Evolutionary conservation across 2,797 vertebrate genomes (phyloP), one percentile per base, ranked within the genome.

Genomic region (Melanotaenia parkinsoni): DNA sequence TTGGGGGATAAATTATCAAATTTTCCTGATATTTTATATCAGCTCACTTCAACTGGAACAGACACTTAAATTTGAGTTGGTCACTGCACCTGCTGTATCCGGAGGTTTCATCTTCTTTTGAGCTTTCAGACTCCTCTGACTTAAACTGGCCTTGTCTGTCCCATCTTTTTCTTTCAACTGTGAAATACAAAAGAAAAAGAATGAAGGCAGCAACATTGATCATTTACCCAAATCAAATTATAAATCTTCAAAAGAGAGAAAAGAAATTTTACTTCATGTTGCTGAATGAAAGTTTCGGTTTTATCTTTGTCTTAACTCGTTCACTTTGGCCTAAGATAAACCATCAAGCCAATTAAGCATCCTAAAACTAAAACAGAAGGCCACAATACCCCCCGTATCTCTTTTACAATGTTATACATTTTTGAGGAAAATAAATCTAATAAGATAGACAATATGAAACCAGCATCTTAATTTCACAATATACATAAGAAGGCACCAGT

Each of bases 41-140:
- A 30, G 16, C 59, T 57, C 68, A 58, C 65, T 81, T 71, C 20
- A 56, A 61, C n/a, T 56, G 26, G 57, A 70, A 47, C 20, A 57
- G 45, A 69, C 45, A 62, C 10, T 13, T 26, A n/a, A 58, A 28
- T 66, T 65, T 54, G 28, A 63, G 57, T 63, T 67, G 59, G 70
- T 76, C 45, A 67, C 20, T 76, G 61, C 54, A 99, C 97, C 97
- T 96, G 94, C 51, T 75, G 93, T 80, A 73, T 96, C 92, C 13
- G 94, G 94, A 3, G 94, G 94, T 86, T 96, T 97, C 89, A 94
- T 95, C 77, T 94, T 95, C 92, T 94, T 95, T 63, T 92, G 90
- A 47, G 86, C 70, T 85, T 93, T 95, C 69, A 87, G 86, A 80
- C 84, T 92, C n/a, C 90, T 95, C 18, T 92, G 84, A 75, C 80